These are phyloP conservation scores for Nomada ferruginata DNA, from an alignment of 2,888 invertebrate genomes.

Conservation along the genomic window DNA sequence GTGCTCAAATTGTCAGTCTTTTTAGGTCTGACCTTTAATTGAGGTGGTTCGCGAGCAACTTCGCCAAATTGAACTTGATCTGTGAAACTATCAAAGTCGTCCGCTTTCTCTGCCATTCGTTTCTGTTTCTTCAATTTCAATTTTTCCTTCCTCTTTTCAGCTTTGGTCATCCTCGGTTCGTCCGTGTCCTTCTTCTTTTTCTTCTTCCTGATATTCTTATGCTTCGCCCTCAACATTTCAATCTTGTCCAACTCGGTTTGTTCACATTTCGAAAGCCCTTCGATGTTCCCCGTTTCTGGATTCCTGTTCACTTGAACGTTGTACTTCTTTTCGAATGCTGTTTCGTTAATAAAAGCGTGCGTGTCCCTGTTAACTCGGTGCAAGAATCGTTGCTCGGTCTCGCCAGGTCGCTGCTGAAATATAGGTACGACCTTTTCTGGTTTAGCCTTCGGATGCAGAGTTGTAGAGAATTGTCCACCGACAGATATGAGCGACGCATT, in stretches of 20 bases:
- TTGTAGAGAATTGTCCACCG: constrained; percentile 60
- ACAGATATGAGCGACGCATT: constrained; percentile 75
- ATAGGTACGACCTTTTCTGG: constrained; percentile 85
- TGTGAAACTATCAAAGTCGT: constrained; percentile 85
- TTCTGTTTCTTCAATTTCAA: constrained; percentile 85
- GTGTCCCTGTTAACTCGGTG: constrained; percentile 88
- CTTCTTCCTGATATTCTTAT: constrained; percentile 81
- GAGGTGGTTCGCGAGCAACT: constrained; percentile 90
- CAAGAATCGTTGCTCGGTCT: constrained; percentile 88
- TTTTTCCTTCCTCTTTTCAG: constrained; percentile 86
- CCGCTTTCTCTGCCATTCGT: constrained; percentile 79
- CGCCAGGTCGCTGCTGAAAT: constrained; percentile 87
- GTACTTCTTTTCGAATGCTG: constrained; percentile 87
- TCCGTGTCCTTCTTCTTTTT: constrained; percentile 72
- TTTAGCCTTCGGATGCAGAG: constrained; percentile 73
- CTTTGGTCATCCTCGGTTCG: constrained; percentile 84
- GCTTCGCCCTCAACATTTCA: constrained; percentile 82
- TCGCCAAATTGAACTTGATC: constrained; percentile 92
- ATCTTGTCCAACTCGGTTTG: constrained; percentile 86
- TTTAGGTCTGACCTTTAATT: constrained; percentile 85
- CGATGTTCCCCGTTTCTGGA: constrained; percentile 85
- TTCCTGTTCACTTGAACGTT: constrained; percentile 86
- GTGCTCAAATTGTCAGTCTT: constrained; percentile 83
- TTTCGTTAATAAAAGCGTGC: constrained; percentile 87
- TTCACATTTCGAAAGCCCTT: constrained; percentile 84